These are phyloP conservation scores for Drosophila mauritiana DNA, from an alignment of 1,140 invertebrate genomes.

Conservation along the genomic window DNA sequence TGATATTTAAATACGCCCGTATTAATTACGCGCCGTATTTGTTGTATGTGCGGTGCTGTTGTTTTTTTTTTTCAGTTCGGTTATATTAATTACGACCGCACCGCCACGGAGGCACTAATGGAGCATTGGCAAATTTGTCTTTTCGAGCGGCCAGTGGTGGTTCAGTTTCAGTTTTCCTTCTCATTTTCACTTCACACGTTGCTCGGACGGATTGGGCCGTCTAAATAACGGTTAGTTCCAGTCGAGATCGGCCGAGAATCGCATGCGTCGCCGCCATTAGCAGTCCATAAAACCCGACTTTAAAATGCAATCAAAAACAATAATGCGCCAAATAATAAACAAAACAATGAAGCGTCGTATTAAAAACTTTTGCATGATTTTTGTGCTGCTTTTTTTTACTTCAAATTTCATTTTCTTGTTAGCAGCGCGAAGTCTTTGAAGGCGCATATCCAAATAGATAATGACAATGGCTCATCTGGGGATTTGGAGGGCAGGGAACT, in stretches of 20 bases:
- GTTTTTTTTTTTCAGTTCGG: conserved; percentile 21
- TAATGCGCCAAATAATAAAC: conserved; percentile 51
- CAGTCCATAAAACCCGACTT: conserved; percentile 71
- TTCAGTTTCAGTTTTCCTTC: conserved; percentile 39
- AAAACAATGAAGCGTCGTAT: conserved; percentile 38
- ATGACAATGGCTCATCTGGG: conserved; percentile 65
- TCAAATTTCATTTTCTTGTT: conserved; percentile 33
- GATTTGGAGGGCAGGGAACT: conserved; percentile 4
- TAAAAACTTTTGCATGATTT: conserved; percentile 50
- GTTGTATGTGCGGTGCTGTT: conserved; percentile 16
- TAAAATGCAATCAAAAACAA: conserved; percentile 76
- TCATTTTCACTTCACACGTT: conserved; percentile 54
- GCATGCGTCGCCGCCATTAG: conserved; percentile 75
- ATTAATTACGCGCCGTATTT: conserved; percentile 70
- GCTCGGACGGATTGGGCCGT: conserved; percentile 1
- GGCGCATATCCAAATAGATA: conserved; percentile 50
- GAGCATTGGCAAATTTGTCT: conserved; percentile 70
- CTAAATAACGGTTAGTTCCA: conserved; percentile 27
- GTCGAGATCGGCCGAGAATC: conserved; percentile 48
- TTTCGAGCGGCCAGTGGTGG: conserved; percentile 18
- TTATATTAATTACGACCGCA: conserved; percentile 73
- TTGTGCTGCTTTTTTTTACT: conserved; percentile 4
- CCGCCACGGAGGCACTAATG: conserved; percentile 66
- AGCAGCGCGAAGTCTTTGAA: conserved; percentile 6
- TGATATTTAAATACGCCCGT: conserved; percentile 83